Percentiles rank a stretch among this genome's conserved stretches.
Conservation (phyloP, 1,140 invertebrate species). For the Lanistes nyassanus region DNA sequence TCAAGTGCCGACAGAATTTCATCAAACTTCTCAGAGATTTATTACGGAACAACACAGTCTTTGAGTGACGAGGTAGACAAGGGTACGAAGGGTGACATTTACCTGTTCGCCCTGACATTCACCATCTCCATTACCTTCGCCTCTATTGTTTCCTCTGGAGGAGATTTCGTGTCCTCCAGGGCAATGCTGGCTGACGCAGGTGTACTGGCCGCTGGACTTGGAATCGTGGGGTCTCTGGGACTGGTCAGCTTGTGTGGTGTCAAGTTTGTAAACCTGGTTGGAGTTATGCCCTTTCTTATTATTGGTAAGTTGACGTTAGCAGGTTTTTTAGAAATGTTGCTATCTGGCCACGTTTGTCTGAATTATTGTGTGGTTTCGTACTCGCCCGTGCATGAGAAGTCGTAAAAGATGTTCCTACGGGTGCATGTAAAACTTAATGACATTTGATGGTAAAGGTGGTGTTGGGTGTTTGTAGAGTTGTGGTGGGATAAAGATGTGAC, state of each 20-base stretch:
- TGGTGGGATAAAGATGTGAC: too few species aligned
- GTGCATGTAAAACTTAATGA: too few species aligned
- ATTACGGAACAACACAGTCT: slow-evolving; percentile 6
- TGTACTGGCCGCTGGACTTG: slow-evolving; percentile 89
- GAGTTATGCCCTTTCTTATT: slow-evolving; percentile 94
- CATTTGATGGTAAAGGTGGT: too few species aligned
- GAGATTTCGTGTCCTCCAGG: slow-evolving; percentile 75
- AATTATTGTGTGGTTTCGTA: too few species aligned
- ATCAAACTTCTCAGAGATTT: not conserved
- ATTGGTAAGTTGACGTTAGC: slow-evolving; percentile 78
- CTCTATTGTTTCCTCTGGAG: slow-evolving; percentile 28
- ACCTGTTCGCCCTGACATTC: slow-evolving; percentile 35
- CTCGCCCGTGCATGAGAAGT: too few species aligned
- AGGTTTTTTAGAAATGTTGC: too few species aligned
- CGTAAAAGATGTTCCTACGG: too few species aligned
- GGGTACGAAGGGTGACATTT: slow-evolving; percentile 33
- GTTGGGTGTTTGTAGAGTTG: too few species aligned
- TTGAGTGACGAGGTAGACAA: slow-evolving; percentile 17
- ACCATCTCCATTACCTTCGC: slow-evolving; percentile 40
- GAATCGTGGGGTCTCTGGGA: slow-evolving; percentile 89
- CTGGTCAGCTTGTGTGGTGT: slow-evolving; percentile 89
- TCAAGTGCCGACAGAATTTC: not conserved
- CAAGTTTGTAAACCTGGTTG: slow-evolving; percentile 94
- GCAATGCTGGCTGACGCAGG: slow-evolving; percentile 91
- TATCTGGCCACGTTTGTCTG: too few species aligned